These are phyloP conservation scores for Thyatira batis DNA, from an alignment of 2,888 invertebrate genomes.

Conservation along the genomic window DNA sequence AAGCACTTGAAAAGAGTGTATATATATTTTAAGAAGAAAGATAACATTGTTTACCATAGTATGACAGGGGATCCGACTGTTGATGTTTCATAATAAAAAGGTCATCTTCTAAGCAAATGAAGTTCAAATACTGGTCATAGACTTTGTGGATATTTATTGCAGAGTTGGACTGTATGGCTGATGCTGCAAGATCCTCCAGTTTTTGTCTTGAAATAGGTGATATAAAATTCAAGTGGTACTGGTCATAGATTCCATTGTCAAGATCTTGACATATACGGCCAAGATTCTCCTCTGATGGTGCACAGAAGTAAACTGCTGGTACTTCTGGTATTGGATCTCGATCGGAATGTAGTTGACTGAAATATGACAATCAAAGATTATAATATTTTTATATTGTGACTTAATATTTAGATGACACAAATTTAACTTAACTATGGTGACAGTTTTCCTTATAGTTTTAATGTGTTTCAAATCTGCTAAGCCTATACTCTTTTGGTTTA, in stretches of 20 bases:
- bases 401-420: too few relatives aligned
- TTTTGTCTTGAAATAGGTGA: conserved; percentile 96
- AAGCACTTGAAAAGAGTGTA: too few relatives aligned
- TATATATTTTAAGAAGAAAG: neutral
- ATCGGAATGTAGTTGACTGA: conserved; percentile 92
- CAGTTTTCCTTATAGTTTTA: too few relatives aligned
- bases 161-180: conserved; percentile 94
- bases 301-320: conserved; percentile 98
- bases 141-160: conserved; percentile 97
- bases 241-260: conserved; percentile 94
- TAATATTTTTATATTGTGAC: too few relatives aligned
- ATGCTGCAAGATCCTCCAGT: conserved; percentile 96
- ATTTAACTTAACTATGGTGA: too few relatives aligned
- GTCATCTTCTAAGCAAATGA: conserved; percentile 98
- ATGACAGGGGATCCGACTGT: conserved; percentile 94
- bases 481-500: too few relatives aligned
- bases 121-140: conserved; percentile 99
- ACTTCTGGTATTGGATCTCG: conserved; percentile 98
- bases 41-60: conserved; percentile 86
- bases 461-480: too few relatives aligned
- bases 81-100: conserved; percentile 97
- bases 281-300: conserved; percentile 97
- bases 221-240: conserved; percentile 98
- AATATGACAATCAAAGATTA: conserved; percentile 23
- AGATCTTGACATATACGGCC: conserved; percentile 95